Percentiles rank a stretch among this genome's conserved stretches.
Conservation (phyloP, 1,140 invertebrate species). For the Campoletis sonorensis region DNA sequence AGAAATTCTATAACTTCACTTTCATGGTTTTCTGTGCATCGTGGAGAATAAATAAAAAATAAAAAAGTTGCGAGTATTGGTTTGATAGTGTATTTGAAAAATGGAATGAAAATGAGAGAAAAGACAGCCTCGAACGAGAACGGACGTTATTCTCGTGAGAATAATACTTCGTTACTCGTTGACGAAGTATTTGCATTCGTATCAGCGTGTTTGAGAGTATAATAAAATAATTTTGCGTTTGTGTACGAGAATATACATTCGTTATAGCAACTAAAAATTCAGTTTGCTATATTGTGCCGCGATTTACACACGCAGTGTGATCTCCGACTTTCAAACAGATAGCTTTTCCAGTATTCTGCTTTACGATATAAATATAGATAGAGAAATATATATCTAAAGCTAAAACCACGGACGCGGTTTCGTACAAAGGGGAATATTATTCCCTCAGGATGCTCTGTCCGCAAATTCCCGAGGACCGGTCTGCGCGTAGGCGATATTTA, state of each 20-base stretch:
- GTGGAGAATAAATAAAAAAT: too few relatives aligned
- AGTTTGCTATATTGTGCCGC: background rate
- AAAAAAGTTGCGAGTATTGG: background rate
- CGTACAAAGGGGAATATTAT: constrained; percentile 72
- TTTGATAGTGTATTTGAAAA: background rate
- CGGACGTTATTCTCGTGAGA: constrained; percentile 16
- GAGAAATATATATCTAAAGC: background rate
- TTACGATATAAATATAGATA: constrained; percentile 1
- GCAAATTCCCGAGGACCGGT: constrained; percentile 47
- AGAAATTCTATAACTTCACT: background rate
- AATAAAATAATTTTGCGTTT: constrained; percentile 8
- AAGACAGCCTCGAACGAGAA: background rate
- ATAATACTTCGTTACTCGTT: constrained; percentile 35
- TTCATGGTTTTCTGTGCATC: background rate
- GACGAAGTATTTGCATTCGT: constrained; percentile 14
- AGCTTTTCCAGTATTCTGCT: constrained; percentile 46
- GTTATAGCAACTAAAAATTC: background rate
- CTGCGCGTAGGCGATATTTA: constrained; percentile 69
- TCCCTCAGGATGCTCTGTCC: constrained; percentile 67
- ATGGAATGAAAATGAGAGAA: background rate
- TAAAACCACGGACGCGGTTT: constrained; percentile 51
- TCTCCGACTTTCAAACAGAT: constrained; percentile 57
- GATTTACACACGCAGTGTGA: constrained; percentile 12
- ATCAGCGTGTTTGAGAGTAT: background rate
- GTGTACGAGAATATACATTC: background rate